These are phyloP conservation scores for Tyria jacobaeae DNA, from an alignment of 2,888 invertebrate species.

Conservation along the genomic window DNA sequence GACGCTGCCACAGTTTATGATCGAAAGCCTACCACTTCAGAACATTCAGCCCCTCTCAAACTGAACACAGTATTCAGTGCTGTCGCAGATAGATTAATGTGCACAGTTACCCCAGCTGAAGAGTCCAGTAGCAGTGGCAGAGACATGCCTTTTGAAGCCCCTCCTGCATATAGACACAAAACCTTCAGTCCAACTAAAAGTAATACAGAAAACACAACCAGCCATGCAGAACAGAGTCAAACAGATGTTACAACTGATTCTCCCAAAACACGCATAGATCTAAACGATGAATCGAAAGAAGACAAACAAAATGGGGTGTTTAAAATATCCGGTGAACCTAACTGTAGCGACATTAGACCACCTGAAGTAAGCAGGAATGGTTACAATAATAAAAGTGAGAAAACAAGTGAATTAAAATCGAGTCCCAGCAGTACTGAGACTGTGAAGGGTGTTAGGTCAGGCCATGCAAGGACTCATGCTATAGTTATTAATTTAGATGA, in stretches of 20 bases:
- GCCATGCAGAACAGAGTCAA: constrained; percentile 76
- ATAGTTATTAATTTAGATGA: constrained; percentile 93
- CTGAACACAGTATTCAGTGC: constrained; percentile 85
- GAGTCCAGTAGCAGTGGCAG: constrained; percentile 83
- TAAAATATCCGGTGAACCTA: constrained; percentile 80
- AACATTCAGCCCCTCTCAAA: constrained; percentile 79
- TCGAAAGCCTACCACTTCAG: constrained; percentile 80
- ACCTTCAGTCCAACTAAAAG: constrained; percentile 83
- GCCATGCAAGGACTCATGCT: constrained; percentile 91
- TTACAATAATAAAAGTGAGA: constrained; percentile 72
- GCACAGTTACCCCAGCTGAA: constrained; percentile 82
- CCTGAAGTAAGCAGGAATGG: constrained; percentile 76
- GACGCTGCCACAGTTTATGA: constrained; percentile 90
- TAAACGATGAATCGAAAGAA: constrained; percentile 68
- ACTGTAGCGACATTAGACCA: constrained; percentile 78
- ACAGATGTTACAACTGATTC: constrained; percentile 80
- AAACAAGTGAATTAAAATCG: constrained; percentile 69
- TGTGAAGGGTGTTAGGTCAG: constrained; percentile 82
- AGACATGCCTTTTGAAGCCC: constrained; percentile 79
- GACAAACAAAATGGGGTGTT: constrained; percentile 79
- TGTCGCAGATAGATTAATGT: constrained; percentile 83
- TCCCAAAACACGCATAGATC: constrained; percentile 68
- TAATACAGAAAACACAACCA: constrained; percentile 62
- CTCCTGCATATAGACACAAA: constrained; percentile 78
- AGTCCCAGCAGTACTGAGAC: constrained; percentile 76